Evolutionary conservation across 2,113 vertebrate genomes (phyloP), one percentile per base, ranked within the genome.

Genomic region (Burhinus oedicnemus): DNA sequence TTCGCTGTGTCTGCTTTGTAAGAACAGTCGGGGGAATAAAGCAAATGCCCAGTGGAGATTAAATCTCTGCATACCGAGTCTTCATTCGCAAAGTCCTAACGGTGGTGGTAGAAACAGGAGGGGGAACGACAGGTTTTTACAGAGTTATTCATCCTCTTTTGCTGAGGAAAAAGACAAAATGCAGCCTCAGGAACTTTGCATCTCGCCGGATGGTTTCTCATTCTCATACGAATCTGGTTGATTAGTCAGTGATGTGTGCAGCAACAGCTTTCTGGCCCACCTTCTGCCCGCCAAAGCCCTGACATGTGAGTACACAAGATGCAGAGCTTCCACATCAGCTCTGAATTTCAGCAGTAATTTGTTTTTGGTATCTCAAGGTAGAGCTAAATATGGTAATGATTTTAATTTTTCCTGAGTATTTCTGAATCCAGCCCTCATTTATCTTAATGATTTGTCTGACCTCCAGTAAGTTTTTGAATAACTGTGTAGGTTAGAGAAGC

Each of bases 161-260:
- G 76, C 82, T 83, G 90, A 89, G 90, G 93, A 74, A 81, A 9
- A 92, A 92, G 90, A 40, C 60, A 88, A 97, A 97, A 93, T 92
- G 92, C 90, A 93, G 83, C 27, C 79, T 97, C 95, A 94, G 96
- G 96, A 93, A 74, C 51, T 95, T 95, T 92, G 44, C 21, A 4
- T 93, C 55, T 90, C 18, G 1, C 57, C 85, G 86, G 66, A 78
- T 82, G 49, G 36, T 71, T 74, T 94, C 86, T 93, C 27, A 5
- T 83, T 91, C 82, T 93, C 27, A 5, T 54, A 83, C 0, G 27
- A 80, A 85, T 93, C 75, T 86, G 62, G 55, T 12, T 95, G 87
- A 93, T 92, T 77, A 87, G 57, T 71, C 87, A 77, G 52, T 84
- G 83, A 61, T 84, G 72, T 52, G 77, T 23, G 52, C 80, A 75